phyloP scores from a whole-genome alignment of 2,888 invertebrate genomes.

The Trachelus tabidus region DNA sequence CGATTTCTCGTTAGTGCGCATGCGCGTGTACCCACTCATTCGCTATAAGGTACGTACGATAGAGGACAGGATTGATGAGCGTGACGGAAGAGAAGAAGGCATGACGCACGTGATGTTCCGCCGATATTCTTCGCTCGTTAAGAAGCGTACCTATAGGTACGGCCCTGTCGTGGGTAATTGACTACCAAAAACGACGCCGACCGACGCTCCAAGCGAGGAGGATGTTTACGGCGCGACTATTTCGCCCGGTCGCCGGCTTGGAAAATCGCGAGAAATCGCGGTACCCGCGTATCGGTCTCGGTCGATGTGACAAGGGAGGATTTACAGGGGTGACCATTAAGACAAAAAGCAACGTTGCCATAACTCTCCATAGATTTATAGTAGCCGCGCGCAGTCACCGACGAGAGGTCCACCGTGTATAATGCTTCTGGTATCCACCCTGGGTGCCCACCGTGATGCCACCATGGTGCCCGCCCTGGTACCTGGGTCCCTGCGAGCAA shows the following conservation, averaged over 20 bases:
- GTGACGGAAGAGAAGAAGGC: slow-evolving; percentile 23
- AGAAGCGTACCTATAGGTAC: not conserved
- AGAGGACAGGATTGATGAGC: not conserved
- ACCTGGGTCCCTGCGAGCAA: not conserved
- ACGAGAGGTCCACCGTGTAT: slow-evolving; percentile 5
- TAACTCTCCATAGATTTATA: slow-evolving; percentile 63
- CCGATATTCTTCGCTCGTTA: slow-evolving; percentile 34
- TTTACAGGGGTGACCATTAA: slow-evolving; percentile 61
- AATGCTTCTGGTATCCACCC: slow-evolving; percentile 4
- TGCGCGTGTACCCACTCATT: not conserved
- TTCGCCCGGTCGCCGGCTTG: not conserved
- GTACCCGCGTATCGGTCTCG: not conserved
- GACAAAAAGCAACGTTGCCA: slow-evolving; percentile 59
- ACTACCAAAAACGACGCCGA: not conserved
- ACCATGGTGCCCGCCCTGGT: not conserved
- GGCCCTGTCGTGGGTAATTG: not conserved
- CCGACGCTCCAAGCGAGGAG: not conserved
- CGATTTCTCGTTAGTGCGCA: not conserved
- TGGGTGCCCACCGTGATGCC: not conserved
- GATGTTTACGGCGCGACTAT: not conserved
- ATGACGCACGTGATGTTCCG: slow-evolving; percentile 34
- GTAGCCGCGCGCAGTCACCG: slow-evolving; percentile 41
- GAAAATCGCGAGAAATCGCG: not conserved
- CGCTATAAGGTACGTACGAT: not conserved
- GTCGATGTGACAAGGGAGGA: slow-evolving; percentile 44